phyloP scores from a whole-genome alignment of 2,797 vertebrate genomes.

The Bryconaethiops microstoma region DNA sequence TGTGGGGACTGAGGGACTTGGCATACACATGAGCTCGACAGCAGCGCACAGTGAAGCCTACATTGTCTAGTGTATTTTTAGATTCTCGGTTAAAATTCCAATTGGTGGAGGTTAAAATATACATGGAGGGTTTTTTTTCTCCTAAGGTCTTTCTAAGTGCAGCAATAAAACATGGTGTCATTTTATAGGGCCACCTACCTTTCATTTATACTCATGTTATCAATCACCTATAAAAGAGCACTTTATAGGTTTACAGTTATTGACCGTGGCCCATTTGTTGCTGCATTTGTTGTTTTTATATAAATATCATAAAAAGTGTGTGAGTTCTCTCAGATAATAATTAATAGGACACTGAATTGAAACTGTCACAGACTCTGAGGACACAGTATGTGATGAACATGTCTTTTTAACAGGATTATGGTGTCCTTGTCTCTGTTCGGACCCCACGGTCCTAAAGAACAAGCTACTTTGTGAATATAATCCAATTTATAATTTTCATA shows the following conservation, averaged over 20 bases:
- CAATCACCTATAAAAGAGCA: neutral
- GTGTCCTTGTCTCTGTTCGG: too few species aligned
- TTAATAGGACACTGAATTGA: too few species aligned
- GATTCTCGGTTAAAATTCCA: neutral
- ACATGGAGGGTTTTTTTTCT: neutral
- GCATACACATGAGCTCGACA: neutral
- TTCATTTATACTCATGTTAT: neutral
- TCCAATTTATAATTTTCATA: too few species aligned
- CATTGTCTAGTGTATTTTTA: conserved; percentile 18
- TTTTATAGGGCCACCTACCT: neutral
- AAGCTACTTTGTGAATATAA: too few species aligned
- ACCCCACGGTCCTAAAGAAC: too few species aligned
- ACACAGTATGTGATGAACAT: too few species aligned
- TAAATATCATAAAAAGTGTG: too few species aligned
- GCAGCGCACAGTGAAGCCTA: neutral
- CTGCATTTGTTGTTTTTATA: too few species aligned
- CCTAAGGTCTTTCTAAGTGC: neutral
- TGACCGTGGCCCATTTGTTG: neutral
- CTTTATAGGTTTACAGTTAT: neutral
- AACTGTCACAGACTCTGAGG: too few species aligned
- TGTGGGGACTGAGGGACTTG: neutral
- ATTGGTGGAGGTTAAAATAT: conserved; percentile 16
- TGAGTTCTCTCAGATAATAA: too few species aligned
- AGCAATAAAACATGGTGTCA: neutral
- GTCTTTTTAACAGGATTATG: too few species aligned